phyloP scores from a whole-genome alignment of 1,140 invertebrate species.

The Metaphire vulgaris region DNA sequence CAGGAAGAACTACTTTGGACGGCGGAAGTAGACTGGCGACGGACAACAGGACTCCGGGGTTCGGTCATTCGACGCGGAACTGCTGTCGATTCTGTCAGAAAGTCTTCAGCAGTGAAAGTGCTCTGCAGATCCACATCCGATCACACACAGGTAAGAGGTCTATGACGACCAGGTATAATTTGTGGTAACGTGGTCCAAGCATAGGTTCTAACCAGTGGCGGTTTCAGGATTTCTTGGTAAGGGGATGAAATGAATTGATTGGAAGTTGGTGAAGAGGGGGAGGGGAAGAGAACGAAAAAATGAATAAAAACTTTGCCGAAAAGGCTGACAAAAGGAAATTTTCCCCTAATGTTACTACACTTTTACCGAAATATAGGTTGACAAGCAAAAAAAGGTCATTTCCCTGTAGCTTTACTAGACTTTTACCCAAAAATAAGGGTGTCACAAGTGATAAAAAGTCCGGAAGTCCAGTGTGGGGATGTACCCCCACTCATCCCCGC shows the following conservation, averaged over 20 bases:
- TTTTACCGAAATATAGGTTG: no score
- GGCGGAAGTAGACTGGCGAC: neutral
- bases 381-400: no score
- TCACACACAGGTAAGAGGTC: constrained; percentile 74
- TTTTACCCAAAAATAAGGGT: no score
- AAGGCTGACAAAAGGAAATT: no score
- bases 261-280: neutral
- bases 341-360: no score
- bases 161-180: neutral
- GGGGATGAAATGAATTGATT: neutral
- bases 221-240: neutral
- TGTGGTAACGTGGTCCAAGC: neutral
- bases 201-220: neutral
- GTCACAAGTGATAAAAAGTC: no score
- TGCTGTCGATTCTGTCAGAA: constrained; percentile 94
- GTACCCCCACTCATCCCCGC: no score
- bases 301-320: no score
- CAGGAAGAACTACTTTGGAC: neutral
- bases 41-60: neutral
- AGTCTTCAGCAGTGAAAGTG: constrained; percentile 92
- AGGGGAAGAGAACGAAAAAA: no score
- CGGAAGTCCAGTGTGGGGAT: no score
- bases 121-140: constrained; percentile 92
- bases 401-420: no score
- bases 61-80: constrained; percentile 54